These are phyloP conservation scores for Macaria liturata DNA, from an alignment of 2,888 invertebrate species.

Conservation along the genomic window DNA sequence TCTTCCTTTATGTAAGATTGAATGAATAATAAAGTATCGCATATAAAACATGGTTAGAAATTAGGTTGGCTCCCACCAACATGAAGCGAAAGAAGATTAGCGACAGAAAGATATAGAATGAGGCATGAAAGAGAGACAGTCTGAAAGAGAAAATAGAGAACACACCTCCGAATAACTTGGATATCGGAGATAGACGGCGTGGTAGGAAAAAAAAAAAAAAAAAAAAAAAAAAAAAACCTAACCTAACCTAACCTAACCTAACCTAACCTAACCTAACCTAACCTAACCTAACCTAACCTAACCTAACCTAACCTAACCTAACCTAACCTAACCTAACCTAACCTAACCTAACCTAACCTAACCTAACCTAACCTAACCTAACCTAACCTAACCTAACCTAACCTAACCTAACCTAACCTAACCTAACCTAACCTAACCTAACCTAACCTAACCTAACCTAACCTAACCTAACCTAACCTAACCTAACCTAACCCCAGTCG, in stretches of 20 bases:
- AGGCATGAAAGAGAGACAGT: too few species aligned
- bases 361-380: constrained; percentile 29
- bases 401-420: constrained; percentile 28
- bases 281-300: constrained; percentile 11
- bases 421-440: constrained; percentile 26
- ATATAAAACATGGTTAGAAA: too few species aligned
- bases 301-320: constrained; percentile 20
- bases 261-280: constrained; percentile 1
- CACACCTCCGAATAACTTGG: too few species aligned
- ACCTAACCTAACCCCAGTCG: constrained; percentile 15
- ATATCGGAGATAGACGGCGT: too few species aligned
- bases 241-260: neutral
- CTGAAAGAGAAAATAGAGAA: too few species aligned
- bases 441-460: constrained; percentile 27
- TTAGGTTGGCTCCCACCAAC: too few species aligned
- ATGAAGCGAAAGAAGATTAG: too few species aligned
- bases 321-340: constrained; percentile 21
- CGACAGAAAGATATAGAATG: too few species aligned
- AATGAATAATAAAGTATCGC: too few species aligned
- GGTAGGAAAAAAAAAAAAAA: too few species aligned
- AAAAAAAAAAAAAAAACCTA: too few species aligned
- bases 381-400: constrained; percentile 28
- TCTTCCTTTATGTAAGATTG: too few species aligned
- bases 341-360: constrained; percentile 26
- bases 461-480: constrained; percentile 20